A percentile compares a stretch with the other conserved stretches of the same genome.
Conservation (phyloP, 2,797 vertebrate genomes). For the Crenuchus spilurus region DNA sequence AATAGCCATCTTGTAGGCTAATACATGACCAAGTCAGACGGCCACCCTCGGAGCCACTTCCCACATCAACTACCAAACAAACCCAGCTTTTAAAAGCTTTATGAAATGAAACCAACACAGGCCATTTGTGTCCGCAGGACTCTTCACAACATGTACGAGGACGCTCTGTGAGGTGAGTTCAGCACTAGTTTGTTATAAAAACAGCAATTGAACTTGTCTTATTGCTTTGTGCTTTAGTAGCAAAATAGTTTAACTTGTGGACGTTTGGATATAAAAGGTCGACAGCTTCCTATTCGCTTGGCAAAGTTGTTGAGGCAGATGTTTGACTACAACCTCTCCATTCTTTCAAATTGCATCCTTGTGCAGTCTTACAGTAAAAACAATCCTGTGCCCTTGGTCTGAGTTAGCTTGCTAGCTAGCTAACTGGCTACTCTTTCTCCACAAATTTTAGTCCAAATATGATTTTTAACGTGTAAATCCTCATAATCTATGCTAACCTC, state of each 20-base stretch:
- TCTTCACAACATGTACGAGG: constrained; percentile 81
- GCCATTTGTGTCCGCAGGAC: constrained; percentile 74
- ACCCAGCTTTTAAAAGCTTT: constrained; percentile 68
- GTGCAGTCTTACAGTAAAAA: neutral
- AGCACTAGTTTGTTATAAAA: too few species aligned
- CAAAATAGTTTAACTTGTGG: constrained; percentile 6
- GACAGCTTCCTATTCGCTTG: neutral
- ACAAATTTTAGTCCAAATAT: neutral
- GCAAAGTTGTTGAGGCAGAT: neutral
- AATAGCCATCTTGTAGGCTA: constrained; percentile 58
- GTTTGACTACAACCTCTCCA: neutral
- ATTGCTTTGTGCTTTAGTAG: neutral
- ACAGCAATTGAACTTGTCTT: too few species aligned
- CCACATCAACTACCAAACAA: constrained; percentile 67
- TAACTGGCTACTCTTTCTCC: neutral
- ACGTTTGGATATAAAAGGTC: neutral
- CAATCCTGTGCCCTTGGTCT: constrained; percentile 28
- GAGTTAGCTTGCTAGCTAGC: constrained; percentile 8
- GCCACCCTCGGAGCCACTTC: constrained; percentile 76
- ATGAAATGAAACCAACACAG: constrained; percentile 80
- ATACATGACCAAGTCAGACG: constrained; percentile 63
- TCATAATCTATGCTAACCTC: neutral
- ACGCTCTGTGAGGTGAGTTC: constrained; percentile 77
- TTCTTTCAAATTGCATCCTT: neutral
- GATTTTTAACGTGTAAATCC: too few species aligned